Evolutionary conservation across 2,113 vertebrate species (phyloP), one percentile per base, ranked within the genome.

Genomic region (Notothenia rossii): DNA sequence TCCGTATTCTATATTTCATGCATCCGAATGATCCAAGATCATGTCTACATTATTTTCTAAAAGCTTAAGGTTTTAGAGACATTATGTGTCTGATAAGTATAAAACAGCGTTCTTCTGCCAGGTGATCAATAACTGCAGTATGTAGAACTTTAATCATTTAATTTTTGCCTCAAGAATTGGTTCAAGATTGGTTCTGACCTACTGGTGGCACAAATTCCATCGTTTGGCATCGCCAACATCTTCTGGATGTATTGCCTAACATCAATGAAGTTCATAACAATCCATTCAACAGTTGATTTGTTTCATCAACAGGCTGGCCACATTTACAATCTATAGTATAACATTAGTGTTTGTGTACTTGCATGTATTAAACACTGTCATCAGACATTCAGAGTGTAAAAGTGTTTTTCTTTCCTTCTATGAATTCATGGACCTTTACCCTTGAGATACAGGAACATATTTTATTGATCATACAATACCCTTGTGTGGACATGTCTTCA

Each of bases 391-490:
- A 59, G 13, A 29, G 15, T 55, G 11, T 48, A 6, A 13, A 36
- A 63, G 33, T 49, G 9, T 25, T 58, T 29, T 64, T 65, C 29
- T 25, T 13, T 56, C 10, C 60, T 4, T 17, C 18, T 45, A 1
- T 76, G 15, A 65, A 54, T 61, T 56, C 25, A 61, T 29, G 48
- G 48, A 77, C 69, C 14, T 58, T 50, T 71, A 48, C 45, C 75
- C 59, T 29, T 72, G 79, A 85, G 83, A 89, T 72, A 79, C 72
- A 71, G 71, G 73, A 74, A 81, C 65, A 91, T 91, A 77, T 89
- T 91, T 93, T 91, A 94, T 92, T 93, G 88, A 94, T 91, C 89
- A 80, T 55, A 76, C 78, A 86, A 86, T 59, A 76, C 76, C 84
- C 67, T 64, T 55, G 20, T 84, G 77, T 81, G 83, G 79, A 88